Conservation (phyloP, 2,113 vertebrate genomes). For the Pseudopipra pipra region DNA sequence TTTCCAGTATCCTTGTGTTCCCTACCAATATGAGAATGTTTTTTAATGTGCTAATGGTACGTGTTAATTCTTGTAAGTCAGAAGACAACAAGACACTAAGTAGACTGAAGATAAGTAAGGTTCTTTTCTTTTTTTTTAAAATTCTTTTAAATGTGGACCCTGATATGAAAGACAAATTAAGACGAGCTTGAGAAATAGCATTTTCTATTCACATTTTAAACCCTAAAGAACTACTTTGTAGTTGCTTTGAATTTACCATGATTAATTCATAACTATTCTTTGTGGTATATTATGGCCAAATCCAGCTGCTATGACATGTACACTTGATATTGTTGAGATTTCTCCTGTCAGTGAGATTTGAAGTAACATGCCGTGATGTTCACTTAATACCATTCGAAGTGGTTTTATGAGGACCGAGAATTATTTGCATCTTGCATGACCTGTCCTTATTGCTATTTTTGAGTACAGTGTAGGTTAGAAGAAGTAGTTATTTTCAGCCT, state of each 20-base stretch:
- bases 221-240: not conserved
- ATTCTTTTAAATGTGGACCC: not conserved
- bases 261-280: not conserved
- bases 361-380: not conserved
- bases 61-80: not conserved
- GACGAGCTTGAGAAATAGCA: not conserved
- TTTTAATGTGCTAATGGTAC: not conserved
- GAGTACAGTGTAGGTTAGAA: constrained; percentile 84
- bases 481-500: constrained; percentile 90
- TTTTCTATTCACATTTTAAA: not conserved
- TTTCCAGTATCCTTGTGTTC: not conserved
- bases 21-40: not conserved
- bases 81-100: not conserved
- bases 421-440: constrained; percentile 75
- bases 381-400: constrained; percentile 43
- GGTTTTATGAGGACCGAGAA: constrained; percentile 66
- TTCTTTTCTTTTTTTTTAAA: not conserved
- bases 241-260: not conserved
- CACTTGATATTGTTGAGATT: not conserved
- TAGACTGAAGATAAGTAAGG: not conserved
- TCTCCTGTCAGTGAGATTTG: not conserved
- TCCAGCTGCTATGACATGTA: not conserved
- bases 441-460: constrained; percentile 80
- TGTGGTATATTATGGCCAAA: not conserved
- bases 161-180: not conserved